These are phyloP conservation scores for Holothuria glaberrima DNA, from an alignment of 35 echinoderm and acorn worm genomes.

Conservation along the genomic window DNA sequence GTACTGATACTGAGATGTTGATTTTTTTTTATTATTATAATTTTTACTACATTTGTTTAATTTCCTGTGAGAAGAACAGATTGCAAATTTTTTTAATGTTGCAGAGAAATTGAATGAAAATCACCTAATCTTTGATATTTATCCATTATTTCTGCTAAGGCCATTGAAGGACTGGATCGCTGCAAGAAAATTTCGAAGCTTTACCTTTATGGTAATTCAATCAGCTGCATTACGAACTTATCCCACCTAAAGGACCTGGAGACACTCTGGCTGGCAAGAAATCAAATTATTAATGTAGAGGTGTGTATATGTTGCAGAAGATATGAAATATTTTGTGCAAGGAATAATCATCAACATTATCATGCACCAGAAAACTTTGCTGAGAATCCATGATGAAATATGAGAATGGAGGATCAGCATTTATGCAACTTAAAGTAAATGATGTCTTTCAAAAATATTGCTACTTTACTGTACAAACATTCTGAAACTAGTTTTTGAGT, in stretches of 20 bases:
- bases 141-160: constrained; percentile 39
- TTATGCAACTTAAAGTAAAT: no score
- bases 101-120: no score
- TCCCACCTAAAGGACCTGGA: constrained; percentile 84
- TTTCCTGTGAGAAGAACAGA: no score
- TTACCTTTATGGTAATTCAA: constrained; percentile 81
- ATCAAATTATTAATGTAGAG: constrained; percentile 88
- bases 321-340: neutral
- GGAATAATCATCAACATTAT: no score
- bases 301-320: constrained; percentile 39
- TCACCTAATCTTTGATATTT: neutral
- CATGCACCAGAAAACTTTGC: neutral
- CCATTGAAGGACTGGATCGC: constrained; percentile 77
- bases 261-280: constrained; percentile 76
- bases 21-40: no score
- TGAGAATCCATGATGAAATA: neutral
- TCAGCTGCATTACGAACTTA: constrained; percentile 68
- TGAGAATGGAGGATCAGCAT: no score
- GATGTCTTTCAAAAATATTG: no score
- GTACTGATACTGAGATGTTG: no score
- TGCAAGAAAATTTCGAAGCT: constrained; percentile 64
- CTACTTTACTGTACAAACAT: no score
- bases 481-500: no score
- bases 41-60: no score
- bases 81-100: no score